Evolutionary conservation across 2,113 vertebrate genomes (phyloP).

Genomic region (Dromiciops gliroides): DNA sequence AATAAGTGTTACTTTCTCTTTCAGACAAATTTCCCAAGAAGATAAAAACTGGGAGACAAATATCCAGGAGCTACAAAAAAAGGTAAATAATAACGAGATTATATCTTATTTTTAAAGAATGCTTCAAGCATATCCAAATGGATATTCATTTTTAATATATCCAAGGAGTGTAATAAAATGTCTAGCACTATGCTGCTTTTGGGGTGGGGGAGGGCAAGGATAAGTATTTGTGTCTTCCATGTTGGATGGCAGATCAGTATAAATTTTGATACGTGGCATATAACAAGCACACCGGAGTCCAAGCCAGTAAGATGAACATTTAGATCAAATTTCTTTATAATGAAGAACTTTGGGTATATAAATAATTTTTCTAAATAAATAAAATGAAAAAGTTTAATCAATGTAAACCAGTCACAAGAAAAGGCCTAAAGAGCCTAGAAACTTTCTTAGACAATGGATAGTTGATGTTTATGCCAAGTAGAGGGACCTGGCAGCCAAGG

Average conservation of each 20-base stretch:
- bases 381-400: not conserved
- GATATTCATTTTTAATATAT: not conserved
- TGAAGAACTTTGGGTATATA: not conserved
- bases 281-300: not conserved
- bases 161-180: not conserved
- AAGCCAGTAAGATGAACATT: not conserved
- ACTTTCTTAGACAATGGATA: not conserved
- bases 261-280: not conserved
- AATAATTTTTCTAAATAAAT: not conserved
- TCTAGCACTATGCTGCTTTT: not conserved
- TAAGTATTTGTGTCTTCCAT: not conserved
- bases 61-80: slow-evolving; percentile 97
- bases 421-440: not conserved
- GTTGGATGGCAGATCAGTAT: not conserved
- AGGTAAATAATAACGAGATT: slow-evolving; percentile 82
- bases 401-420: not conserved
- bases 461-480: not conserved
- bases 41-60: slow-evolving; percentile 99
- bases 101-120: not conserved
- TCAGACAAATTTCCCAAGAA: slow-evolving; percentile 97
- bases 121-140: not conserved
- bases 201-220: not conserved
- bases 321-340: not conserved
- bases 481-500: not conserved
- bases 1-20: slow-evolving; percentile 56